Evolutionary conservation across 2,113 vertebrate species (phyloP).

Genomic region (Onychostoma macrolepis): DNA sequence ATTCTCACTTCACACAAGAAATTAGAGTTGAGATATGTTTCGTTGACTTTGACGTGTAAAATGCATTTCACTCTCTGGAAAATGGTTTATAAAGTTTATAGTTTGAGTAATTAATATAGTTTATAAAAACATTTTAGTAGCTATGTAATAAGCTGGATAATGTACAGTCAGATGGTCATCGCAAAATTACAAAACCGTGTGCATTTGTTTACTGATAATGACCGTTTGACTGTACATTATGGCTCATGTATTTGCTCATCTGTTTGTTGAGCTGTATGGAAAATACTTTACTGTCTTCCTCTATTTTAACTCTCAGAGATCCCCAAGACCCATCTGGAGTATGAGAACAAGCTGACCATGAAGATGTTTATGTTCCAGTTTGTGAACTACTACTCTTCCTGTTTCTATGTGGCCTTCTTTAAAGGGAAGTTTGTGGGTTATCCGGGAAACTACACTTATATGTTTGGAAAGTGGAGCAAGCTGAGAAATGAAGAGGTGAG

Average conservation of each 20-base stretch:
- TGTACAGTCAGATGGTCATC: background rate
- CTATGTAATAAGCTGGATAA: background rate
- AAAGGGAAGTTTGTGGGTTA: conserved; percentile 90
- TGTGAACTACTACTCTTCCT: conserved; percentile 97
- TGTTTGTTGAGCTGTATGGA: conserved; percentile 18
- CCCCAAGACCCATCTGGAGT: conserved; percentile 95
- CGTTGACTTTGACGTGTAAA: background rate
- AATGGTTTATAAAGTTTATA: background rate
- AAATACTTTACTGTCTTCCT: background rate
- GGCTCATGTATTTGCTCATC: conserved; percentile 43
- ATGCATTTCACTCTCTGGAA: background rate
- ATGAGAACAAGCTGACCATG: conserved; percentile 97
- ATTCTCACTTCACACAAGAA: background rate
- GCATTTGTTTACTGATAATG: background rate
- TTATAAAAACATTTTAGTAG: background rate
- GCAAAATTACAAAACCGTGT: background rate
- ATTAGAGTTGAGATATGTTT: background rate
- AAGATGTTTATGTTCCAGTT: conserved; percentile 99
- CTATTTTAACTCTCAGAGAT: conserved; percentile 78
- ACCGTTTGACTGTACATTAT: background rate
- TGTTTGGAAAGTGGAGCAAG: conserved; percentile 77
- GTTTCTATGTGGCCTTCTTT: conserved; percentile 98
- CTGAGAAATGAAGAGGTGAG: conserved; percentile 85
- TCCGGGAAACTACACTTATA: conserved; percentile 81
- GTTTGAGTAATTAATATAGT: background rate